Evolutionary conservation across 1,140 invertebrate species (phyloP), one percentile per base, ranked within the genome.

Genomic region (Hyles euphorbiae): DNA sequence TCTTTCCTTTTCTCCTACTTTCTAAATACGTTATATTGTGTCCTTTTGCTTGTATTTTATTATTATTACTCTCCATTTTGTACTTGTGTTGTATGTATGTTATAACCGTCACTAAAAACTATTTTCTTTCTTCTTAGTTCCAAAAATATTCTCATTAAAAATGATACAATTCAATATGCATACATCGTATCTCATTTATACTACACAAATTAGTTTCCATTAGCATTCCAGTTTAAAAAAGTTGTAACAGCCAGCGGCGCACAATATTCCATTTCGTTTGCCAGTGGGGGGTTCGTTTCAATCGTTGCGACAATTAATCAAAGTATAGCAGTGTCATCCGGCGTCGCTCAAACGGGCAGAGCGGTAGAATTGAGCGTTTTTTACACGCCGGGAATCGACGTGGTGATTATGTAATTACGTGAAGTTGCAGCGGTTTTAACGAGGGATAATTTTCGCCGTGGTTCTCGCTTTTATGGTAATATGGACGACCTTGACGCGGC

Each of bases 231-330:
- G 78, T 81, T 82, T 74, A 82, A 75, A 73, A 83, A 83, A 76
- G 74, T 74, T 73, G 74, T 83, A 76, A 68, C 76, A 36, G 22
- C 50, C 50, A 45, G 22, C 68, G 71, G 70, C 69, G 63, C 69
- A 75, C 74, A 78, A 80, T 87, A 86, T 86, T 87, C 83, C 81
- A 88, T 88, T 88, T 82, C 76, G 75, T 76, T 47, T 78, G 72
- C 69, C 86, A 82, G 86, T 87, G 81, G 86, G 86, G 78, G 86
- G 83, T 67, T 76, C 66, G 69, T 76, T 79, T 81, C 85, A 84
- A 87, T 88, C 76, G 81, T 76, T 69, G 72, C 72, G 69, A 86
- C 83, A 74, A 88, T 88, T 86, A 87, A 88, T 88, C 86, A 88
- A 63, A 75, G 78, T 81, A 81, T 58, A 78, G 86, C 83, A 76